These are phyloP conservation scores for Oncopeltus fasciatus DNA, from an alignment of 1,140 invertebrate species.

Conservation along the genomic window DNA sequence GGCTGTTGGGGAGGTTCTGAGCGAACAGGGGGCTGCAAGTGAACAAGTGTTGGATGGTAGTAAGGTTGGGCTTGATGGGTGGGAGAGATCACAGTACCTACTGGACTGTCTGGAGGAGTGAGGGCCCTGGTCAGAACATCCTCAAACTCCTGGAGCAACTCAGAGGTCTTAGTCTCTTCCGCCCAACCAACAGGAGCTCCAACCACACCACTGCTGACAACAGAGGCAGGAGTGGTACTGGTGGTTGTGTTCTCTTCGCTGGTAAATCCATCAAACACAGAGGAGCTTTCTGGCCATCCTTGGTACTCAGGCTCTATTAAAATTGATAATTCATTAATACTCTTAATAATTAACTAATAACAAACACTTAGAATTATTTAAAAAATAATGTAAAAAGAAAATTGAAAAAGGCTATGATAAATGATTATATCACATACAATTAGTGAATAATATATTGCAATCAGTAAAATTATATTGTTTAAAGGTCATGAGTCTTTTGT, in stretches of 20 bases:
- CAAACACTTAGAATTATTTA: too few relatives aligned
- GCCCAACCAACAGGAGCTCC: neutral
- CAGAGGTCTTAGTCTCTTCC: neutral
- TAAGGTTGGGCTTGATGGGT: neutral
- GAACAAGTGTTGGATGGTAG: neutral
- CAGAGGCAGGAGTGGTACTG: neutral
- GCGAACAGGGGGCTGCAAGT: neutral
- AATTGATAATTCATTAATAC: too few relatives aligned
- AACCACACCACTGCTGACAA: neutral
- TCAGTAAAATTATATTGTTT: too few relatives aligned
- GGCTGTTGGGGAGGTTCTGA: neutral
- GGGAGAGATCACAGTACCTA: neutral
- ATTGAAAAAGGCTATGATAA: too few relatives aligned
- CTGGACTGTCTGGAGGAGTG: conserved; percentile 64
- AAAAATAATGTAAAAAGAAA: too few relatives aligned
- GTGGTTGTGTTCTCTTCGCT: neutral
- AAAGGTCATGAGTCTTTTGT: too few relatives aligned
- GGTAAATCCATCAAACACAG: neutral
- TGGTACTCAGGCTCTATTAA: neutral
- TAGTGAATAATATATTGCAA: too few relatives aligned
- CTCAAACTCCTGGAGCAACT: conserved; percentile 20
- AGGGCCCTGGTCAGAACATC: conserved; percentile 30
- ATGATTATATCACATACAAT: too few relatives aligned
- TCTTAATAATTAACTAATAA: too few relatives aligned
- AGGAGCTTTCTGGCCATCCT: neutral